A percentile compares a stretch with the other conserved stretches of the same genome.
These are phyloP conservation scores for Protonemura montana DNA, from an alignment of 2,888 invertebrate species.

Conservation along the genomic window DNA sequence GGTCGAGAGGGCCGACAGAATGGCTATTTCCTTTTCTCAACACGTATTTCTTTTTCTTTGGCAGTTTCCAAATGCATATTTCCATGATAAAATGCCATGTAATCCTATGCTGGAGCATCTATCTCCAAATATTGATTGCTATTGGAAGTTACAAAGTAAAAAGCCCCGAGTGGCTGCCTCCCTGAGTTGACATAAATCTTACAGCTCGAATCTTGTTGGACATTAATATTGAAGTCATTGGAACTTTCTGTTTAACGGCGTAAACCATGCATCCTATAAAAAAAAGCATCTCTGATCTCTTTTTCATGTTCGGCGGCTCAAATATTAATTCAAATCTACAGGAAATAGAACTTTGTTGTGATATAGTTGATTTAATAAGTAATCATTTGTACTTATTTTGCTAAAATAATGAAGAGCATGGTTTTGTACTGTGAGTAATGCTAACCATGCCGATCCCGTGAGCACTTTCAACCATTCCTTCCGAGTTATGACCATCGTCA, in stretches of 20 bases:
- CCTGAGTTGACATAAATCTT: constrained; percentile 37
- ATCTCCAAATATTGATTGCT: constrained; percentile 29
- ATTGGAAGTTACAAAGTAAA: constrained; percentile 27
- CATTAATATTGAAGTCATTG: constrained; percentile 41
- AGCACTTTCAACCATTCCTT: background rate
- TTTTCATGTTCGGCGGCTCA: background rate
- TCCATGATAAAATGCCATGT: constrained; percentile 21
- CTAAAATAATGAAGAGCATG: background rate
- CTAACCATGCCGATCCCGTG: background rate
- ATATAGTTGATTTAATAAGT: background rate
- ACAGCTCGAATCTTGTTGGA: constrained; percentile 26
- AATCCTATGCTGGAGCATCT: background rate
- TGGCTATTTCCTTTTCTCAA: constrained; percentile 7
- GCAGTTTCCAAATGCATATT: constrained; percentile 28
- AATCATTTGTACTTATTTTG: background rate
- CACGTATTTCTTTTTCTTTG: constrained; percentile 17
- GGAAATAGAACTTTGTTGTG: background rate
- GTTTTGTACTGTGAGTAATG: background rate
- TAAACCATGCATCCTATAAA: background rate
- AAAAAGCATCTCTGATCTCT: background rate
- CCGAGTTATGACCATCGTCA: background rate
- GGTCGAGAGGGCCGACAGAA: background rate
- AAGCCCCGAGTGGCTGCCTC: constrained; percentile 2
- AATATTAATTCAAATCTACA: background rate
- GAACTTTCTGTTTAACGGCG: constrained; percentile 13